A percentile compares a stretch with the other conserved stretches of the same genome.
Evolutionary conservation across 2,888 invertebrate species (phyloP).

Genomic region (Cremastinae sp.): DNA sequence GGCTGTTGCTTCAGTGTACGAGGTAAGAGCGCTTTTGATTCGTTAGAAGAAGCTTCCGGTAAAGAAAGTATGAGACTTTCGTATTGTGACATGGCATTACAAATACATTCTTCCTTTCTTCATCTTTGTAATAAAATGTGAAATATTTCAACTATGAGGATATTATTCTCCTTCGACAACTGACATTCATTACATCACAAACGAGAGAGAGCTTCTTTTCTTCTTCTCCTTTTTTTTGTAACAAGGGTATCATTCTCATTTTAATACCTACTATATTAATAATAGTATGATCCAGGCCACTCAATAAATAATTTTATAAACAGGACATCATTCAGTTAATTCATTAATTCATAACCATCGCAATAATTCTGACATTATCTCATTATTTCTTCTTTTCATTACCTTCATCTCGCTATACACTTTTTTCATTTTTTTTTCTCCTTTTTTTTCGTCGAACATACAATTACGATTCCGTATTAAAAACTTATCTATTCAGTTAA

Average conservation of each 20-base stretch:
- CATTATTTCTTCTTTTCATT: slow-evolving; percentile 2
- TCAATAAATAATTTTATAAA: slow-evolving; percentile 60
- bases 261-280: slow-evolving; percentile 53
- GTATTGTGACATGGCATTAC: slow-evolving; percentile 33
- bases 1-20: slow-evolving; percentile 31
- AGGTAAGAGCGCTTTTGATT: slow-evolving; percentile 56
- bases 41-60: slow-evolving; percentile 26
- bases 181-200: slow-evolving; percentile 50
- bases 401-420: slow-evolving; percentile 8
- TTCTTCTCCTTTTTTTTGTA: slow-evolving; percentile 13
- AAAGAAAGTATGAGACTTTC: slow-evolving; percentile 25
- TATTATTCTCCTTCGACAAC: slow-evolving; percentile 48
- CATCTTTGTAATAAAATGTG: slow-evolving; percentile 56
- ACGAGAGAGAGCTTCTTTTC: slow-evolving; percentile 35
- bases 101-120: slow-evolving; percentile 31
- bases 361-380: slow-evolving; percentile 44
- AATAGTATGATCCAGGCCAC: slow-evolving; percentile 59
- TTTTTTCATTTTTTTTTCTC: slow-evolving; percentile 40
- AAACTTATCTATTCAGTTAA: slow-evolving; percentile 62
- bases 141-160: slow-evolving; percentile 54
- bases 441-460: slow-evolving; percentile 55
- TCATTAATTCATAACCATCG: slow-evolving; percentile 37
- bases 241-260: slow-evolving; percentile 47
- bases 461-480: slow-evolving; percentile 59
- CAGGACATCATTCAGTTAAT: slow-evolving; percentile 52